Percentiles rank a stretch among this genome's conserved stretches.
phyloP scores from a whole-genome alignment of 2,888 invertebrate genomes.

The Philonicus albiceps region DNA sequence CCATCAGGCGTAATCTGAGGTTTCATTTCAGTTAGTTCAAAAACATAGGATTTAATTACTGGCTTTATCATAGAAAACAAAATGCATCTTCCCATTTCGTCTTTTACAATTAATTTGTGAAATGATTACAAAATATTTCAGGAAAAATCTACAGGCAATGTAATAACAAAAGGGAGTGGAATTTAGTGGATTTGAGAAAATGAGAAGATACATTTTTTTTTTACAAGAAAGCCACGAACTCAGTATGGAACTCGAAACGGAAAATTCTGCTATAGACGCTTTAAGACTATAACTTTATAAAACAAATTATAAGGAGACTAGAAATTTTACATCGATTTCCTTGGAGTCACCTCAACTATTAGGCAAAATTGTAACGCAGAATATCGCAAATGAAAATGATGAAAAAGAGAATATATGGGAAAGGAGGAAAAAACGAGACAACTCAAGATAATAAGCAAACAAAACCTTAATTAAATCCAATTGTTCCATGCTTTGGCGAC shows the following conservation, averaged over 20 bases:
- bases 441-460: background rate
- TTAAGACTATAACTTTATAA: too few relatives aligned
- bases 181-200: too few relatives aligned
- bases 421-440: background rate
- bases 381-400: slow-evolving; percentile 49
- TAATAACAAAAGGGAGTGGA: too few relatives aligned
- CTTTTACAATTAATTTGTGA: too few relatives aligned
- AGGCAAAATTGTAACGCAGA: background rate
- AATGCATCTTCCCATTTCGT: background rate
- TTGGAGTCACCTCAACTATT: background rate
- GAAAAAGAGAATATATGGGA: slow-evolving; percentile 50
- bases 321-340: background rate
- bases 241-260: background rate
- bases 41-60: slow-evolving; percentile 11
- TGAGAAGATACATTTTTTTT: background rate
- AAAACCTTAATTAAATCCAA: slow-evolving; percentile 88
- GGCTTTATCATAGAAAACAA: background rate
- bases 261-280: background rate
- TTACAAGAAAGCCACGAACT: background rate
- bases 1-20: slow-evolving; percentile 76
- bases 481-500: slow-evolving; percentile 95
- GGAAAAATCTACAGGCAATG: too few relatives aligned
- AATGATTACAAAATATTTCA: too few relatives aligned
- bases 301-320: background rate
- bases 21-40: slow-evolving; percentile 23